Base-by-base conservation (phyloP, 2,113 vertebrate species). In the Pelobates fuscus region DNA sequence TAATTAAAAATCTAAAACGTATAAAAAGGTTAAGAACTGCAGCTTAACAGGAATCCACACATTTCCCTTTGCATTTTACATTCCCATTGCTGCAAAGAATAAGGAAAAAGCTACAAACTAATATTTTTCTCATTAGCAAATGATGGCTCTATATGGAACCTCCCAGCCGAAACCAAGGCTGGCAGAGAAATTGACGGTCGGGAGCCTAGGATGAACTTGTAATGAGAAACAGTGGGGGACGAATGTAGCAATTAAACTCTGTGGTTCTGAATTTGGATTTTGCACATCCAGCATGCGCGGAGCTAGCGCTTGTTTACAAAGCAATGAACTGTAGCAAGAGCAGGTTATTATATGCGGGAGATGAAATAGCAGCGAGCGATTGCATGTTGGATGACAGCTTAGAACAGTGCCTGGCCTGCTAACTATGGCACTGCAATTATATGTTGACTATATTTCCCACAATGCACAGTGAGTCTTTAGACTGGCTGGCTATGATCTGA, bases 121-220 rank as follows among this genome's bases (percentile, higher is more conserved):
- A 41, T 66, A 74, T 74, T 74, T 57, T 66, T 37, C 71, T 74
- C 62, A 74, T 74, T 74, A 74, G 30, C 44, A 73, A 66, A 74
- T 43, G 62, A 74, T 66, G 32, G 71, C 27, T 26, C 21, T 55
- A 20, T 14, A 8, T 8, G 30, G 44, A 54, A 18, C 18, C 25
- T 25, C 61, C 5, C 24, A 23, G n/a, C 30, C 55, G 52, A 23
- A 74, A 43, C 29, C 26, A 49, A 44, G n/a, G 49, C 62, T 55
- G 62, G 61, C 49, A 15, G 62, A 18, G 71, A 66, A 57, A 17
- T 6, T 27, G 61, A 20, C 52, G n/a, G 71, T 66, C 8, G 52
- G 71, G 71, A 62, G 71, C 43, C 61, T 17, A 3, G 20, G 49
- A 57, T 66, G 52, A 74, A 58, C 49, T 44, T 44, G 49, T 74